Conservation (phyloP, 1,140 invertebrate genomes). For the Belonocnema kinseyi region DNA sequence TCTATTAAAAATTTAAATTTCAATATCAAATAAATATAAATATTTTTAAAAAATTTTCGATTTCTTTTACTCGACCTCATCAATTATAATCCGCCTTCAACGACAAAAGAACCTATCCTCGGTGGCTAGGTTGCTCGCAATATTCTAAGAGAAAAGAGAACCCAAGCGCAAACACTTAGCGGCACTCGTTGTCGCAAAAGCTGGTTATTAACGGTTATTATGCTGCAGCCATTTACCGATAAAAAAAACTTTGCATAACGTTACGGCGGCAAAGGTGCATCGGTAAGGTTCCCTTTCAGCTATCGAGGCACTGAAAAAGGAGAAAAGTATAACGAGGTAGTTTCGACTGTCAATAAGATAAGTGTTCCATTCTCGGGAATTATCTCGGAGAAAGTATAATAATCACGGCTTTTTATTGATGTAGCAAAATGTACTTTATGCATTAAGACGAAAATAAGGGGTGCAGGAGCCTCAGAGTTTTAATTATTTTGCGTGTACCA, state of each 20-base stretch:
- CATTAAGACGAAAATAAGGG: neutral
- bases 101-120: constrained; percentile 43
- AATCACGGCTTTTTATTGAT: constrained; percentile 13
- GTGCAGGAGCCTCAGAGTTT: neutral
- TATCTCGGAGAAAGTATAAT: constrained; percentile 24
- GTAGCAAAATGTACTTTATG: neutral
- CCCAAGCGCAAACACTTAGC: constrained; percentile 59
- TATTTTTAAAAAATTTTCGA: no score
- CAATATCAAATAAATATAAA: no score
- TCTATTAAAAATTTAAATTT: no score
- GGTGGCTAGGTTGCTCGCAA: neutral
- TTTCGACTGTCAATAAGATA: constrained; percentile 23
- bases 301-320: constrained; percentile 9
- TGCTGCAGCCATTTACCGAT: constrained; percentile 50
- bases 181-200: constrained; percentile 47
- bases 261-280: neutral
- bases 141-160: constrained; percentile 7
- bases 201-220: constrained; percentile 63
- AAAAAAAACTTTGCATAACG: constrained; percentile 42
- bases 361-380: constrained; percentile 19
- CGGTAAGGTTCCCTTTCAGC: constrained; percentile 26
- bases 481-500: neutral
- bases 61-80: neutral
- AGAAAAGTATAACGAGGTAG: constrained; percentile 13
- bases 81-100: neutral